phyloP scores from a whole-genome alignment of 64 coral and sea anemone genomes.

The Anthopleura sola region DNA sequence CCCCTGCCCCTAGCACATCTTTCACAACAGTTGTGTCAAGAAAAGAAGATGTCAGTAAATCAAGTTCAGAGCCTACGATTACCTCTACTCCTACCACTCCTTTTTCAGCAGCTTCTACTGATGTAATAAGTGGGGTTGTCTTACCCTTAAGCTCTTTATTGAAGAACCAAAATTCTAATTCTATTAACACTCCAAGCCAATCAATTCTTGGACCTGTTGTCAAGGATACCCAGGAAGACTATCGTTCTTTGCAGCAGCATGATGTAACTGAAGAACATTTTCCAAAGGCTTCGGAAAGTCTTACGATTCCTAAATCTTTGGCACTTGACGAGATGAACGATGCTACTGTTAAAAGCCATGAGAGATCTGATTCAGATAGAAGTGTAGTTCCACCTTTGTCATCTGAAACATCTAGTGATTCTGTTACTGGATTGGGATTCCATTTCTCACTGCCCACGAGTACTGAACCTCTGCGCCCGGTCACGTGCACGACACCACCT shows the following conservation, averaged over 20 bases:
- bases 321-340: neutral
- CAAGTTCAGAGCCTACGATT: slow-evolving; percentile 1
- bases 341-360: no score
- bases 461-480: slow-evolving; percentile 59
- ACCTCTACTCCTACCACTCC: neutral
- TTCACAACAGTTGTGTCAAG: neutral
- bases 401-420: slow-evolving; percentile 69
- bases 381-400: neutral
- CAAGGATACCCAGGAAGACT: neutral
- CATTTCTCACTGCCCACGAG: slow-evolving; percentile 72
- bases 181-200: neutral
- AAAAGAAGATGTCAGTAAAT: slow-evolving; percentile 8
- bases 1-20: neutral
- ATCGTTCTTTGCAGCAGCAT: neutral
- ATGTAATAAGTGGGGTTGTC: neutral
- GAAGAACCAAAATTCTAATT: slow-evolving; percentile 34
- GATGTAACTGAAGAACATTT: neutral
- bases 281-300: neutral
- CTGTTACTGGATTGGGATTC: slow-evolving; percentile 31
- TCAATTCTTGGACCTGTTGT: slow-evolving; percentile 32
- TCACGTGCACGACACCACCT: slow-evolving; percentile 73
- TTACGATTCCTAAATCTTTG: neutral
- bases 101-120: neutral
- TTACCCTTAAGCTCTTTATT: neutral
- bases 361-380: no score